Percentiles rank a stretch among this genome's conserved stretches.
These are phyloP conservation scores for Hemiscyllium ocellatum DNA, from an alignment of 2,113 vertebrate species.

Conservation along the genomic window DNA sequence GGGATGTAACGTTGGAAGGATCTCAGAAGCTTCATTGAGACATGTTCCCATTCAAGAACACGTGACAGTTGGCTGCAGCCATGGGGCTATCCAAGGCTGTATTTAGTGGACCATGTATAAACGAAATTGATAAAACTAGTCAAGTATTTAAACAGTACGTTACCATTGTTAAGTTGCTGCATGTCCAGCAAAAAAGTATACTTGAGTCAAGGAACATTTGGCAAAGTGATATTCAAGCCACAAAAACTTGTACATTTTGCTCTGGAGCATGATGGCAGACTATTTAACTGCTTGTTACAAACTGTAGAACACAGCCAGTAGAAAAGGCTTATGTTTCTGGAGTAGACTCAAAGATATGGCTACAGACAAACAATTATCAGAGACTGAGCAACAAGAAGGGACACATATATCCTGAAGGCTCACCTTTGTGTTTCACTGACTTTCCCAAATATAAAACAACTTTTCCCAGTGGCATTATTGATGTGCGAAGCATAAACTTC, in stretches of 20 bases:
- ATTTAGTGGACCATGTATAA: neutral
- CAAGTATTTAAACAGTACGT: neutral
- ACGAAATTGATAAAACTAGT: neutral
- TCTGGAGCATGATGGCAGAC: neutral
- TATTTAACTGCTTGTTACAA: neutral
- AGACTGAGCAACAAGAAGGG: neutral
- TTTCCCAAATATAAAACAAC: neutral
- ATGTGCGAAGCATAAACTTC: neutral
- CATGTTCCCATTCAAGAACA: neutral
- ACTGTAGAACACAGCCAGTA: neutral
- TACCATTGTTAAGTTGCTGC: neutral
- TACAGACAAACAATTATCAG: neutral
- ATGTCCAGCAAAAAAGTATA: neutral
- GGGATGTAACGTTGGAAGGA: neutral
- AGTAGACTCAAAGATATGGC: neutral
- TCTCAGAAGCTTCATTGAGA: neutral
- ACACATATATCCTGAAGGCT: neutral
- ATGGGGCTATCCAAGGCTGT: neutral
- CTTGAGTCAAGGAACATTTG: neutral
- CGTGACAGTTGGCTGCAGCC: neutral
- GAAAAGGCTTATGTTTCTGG: neutral
- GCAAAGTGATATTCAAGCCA: neutral
- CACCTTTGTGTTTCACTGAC: neutral
- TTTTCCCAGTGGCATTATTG: neutral
- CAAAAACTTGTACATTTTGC: neutral